Conservation (phyloP, 2,797 vertebrate genomes). For the Choloepus didactylus region DNA sequence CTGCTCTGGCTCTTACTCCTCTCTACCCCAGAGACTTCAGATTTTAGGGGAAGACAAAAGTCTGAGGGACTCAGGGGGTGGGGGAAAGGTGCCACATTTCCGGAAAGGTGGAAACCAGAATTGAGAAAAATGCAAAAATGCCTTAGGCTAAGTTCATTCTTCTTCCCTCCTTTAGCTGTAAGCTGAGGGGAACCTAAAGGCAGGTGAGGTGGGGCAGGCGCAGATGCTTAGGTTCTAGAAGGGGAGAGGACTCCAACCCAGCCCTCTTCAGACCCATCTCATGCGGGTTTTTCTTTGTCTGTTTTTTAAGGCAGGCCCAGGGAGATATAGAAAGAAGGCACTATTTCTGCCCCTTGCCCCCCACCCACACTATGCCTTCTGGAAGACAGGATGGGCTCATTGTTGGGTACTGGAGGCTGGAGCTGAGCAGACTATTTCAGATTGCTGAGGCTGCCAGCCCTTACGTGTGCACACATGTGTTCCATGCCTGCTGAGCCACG, state of each 20-base stretch:
- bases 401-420: not conserved
- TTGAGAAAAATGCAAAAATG: not conserved
- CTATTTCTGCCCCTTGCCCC: not conserved
- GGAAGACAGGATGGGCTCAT: not conserved
- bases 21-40: not conserved
- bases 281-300: not conserved
- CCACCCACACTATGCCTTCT: not conserved
- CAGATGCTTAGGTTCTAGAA: not conserved
- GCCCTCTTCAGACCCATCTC: not conserved
- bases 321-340: not conserved
- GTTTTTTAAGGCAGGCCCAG: not conserved
- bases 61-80: not conserved
- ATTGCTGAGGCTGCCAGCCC: not conserved
- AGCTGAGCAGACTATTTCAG: not conserved
- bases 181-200: not conserved
- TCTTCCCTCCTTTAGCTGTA: not conserved
- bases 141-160: not conserved
- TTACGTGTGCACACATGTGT: not conserved
- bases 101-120: constrained; percentile 16
- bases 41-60: not conserved
- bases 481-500: not conserved
- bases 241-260: not conserved
- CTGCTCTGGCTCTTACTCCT: not conserved
- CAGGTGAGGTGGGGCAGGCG: not conserved
- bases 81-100: not conserved